phyloP scores from a whole-genome alignment of 1,140 invertebrate species.

The Drosophila baimaii region DNA sequence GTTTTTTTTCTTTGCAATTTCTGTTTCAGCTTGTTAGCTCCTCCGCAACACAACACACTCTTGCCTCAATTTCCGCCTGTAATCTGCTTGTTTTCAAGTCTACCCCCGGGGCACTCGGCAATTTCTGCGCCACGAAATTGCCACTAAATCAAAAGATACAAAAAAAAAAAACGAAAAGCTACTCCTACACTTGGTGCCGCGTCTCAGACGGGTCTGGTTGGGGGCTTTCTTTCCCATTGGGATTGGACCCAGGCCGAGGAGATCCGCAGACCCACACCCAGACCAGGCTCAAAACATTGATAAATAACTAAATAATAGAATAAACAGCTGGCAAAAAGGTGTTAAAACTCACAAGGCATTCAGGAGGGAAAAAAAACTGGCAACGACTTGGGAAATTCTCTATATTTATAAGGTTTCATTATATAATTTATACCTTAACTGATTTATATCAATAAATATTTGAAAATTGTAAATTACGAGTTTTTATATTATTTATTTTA shows the following conservation, averaged over 20 bases:
- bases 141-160: slow-evolving; percentile 72
- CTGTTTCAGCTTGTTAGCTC: slow-evolving; percentile 57
- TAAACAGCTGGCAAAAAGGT: slow-evolving; percentile 67
- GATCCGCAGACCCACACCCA: slow-evolving; percentile 2
- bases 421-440: not conserved
- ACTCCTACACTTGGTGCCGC: slow-evolving; percentile 39
- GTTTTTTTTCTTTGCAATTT: slow-evolving; percentile 9
- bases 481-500: too few species aligned
- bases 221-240: slow-evolving; percentile 31
- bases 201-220: slow-evolving; percentile 9
- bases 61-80: slow-evolving; percentile 65
- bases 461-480: not conserved
- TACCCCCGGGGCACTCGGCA: slow-evolving; percentile 53
- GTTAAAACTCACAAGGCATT: slow-evolving; percentile 61
- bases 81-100: slow-evolving; percentile 59
- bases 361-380: not conserved
- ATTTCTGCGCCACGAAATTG: slow-evolving; percentile 74
- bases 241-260: not conserved
- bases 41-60: slow-evolving; percentile 18
- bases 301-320: slow-evolving; percentile 81
- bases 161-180: slow-evolving; percentile 31
- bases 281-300: slow-evolving; percentile 48
- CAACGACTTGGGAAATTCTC: not conserved
- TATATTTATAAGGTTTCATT: too few species aligned
- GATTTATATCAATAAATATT: not conserved